Percentiles rank a stretch among this genome's conserved stretches.
Evolutionary conservation across 1,140 invertebrate genomes (phyloP).

Genomic region (Drosophila nebulosa): DNA sequence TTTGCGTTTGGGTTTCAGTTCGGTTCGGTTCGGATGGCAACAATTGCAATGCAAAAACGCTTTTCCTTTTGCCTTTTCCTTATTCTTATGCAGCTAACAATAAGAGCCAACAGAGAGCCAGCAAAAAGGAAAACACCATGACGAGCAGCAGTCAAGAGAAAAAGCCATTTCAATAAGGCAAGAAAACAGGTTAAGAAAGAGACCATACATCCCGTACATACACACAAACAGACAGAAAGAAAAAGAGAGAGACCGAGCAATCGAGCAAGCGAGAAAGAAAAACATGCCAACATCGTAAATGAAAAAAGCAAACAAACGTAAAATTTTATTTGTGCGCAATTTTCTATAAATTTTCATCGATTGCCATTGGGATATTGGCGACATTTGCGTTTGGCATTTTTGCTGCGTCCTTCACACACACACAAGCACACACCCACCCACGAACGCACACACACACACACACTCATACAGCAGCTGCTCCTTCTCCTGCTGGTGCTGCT

Average conservation of each 20-base stretch:
- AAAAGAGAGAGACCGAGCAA: neutral
- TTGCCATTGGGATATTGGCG: conserved; percentile 77
- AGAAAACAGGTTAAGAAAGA: conserved; percentile 45
- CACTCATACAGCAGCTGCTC: conserved; percentile 12
- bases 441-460: neutral
- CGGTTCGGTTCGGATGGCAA: conserved; percentile 6
- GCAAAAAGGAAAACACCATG: conserved; percentile 29
- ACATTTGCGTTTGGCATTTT: conserved; percentile 78
- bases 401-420: conserved; percentile 54
- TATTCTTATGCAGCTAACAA: conserved; percentile 30
- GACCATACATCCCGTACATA: neutral
- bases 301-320: conserved; percentile 78
- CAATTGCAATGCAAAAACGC: conserved; percentile 64
- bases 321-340: conserved; percentile 79
- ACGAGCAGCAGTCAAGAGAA: conserved; percentile 66
- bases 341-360: conserved; percentile 78
- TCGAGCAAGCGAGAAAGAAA: conserved; percentile 5
- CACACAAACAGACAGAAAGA: neutral
- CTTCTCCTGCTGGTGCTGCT: conserved; percentile 4
- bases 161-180: conserved; percentile 48
- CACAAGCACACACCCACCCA: conserved; percentile 1
- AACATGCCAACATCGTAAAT: conserved; percentile 59
- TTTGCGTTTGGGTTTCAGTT: neutral
- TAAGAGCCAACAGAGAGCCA: neutral
- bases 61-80: conserved; percentile 2